Conservation (phyloP, 2,888 invertebrate species). For the Drosophila falleni region DNA sequence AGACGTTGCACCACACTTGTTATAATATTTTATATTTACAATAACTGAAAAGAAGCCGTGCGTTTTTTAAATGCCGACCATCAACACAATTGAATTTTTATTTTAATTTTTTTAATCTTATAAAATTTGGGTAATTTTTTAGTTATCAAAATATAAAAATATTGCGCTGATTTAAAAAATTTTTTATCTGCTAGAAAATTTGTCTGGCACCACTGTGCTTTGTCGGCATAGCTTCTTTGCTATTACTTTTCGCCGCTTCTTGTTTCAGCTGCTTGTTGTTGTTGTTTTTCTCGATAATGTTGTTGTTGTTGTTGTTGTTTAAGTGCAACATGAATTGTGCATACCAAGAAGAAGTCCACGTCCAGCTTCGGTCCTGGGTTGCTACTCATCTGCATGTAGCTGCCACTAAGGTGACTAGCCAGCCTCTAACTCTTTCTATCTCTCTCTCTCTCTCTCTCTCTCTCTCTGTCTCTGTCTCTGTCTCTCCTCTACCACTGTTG, state of each 20-base stretch:
- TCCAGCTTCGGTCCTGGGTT: not conserved
- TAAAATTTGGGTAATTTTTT: too few relatives aligned
- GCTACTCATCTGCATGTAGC: slow-evolving; percentile 64
- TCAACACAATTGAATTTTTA: too few relatives aligned
- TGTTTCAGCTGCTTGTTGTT: not conserved
- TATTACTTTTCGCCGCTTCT: slow-evolving; percentile 69
- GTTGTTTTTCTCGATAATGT: not conserved
- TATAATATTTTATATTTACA: too few relatives aligned
- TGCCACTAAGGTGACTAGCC: slow-evolving; percentile 7
- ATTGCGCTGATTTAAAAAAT: too few relatives aligned
- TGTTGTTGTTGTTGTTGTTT: slow-evolving; percentile 42
- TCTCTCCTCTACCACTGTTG: slow-evolving; percentile 9
- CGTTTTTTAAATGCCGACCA: too few relatives aligned
- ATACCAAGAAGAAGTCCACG: slow-evolving; percentile 68
- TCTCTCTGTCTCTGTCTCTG: not conserved
- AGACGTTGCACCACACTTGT: too few relatives aligned
- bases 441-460: not conserved
- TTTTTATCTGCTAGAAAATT: too few relatives aligned
- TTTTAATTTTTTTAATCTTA: too few relatives aligned
- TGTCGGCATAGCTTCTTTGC: slow-evolving; percentile 57
- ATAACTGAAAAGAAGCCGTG: too few relatives aligned
- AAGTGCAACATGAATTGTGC: slow-evolving; percentile 80
- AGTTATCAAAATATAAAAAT: too few relatives aligned
- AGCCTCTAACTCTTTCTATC: not conserved
- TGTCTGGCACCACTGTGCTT: not conserved